Conservation (phyloP, 2,888 invertebrate species). For the Parascotia fuliginaria region DNA sequence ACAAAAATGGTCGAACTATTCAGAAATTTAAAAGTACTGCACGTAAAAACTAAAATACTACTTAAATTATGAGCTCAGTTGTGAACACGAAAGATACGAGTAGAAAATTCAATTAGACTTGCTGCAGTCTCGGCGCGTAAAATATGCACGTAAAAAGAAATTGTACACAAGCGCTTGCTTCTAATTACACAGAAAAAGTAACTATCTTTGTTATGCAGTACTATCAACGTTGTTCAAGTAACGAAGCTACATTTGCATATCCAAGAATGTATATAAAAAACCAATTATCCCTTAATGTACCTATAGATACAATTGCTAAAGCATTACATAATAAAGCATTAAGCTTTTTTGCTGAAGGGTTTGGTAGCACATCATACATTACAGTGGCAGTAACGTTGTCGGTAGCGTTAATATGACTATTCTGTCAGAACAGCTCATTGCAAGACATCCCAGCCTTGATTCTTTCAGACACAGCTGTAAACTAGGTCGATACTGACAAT, state of each 20-base stretch:
- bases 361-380: no score
- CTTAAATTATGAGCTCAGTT: neutral
- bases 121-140: neutral
- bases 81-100: neutral
- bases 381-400: no score
- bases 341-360: no score
- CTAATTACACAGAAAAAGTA: constrained; percentile 5
- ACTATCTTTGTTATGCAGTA: neutral
- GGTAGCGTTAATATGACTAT: no score
- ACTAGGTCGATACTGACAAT: no score
- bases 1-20: no score
- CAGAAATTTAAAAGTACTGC: no score
- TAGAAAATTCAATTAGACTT: neutral
- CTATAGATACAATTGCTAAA: constrained; percentile 20
- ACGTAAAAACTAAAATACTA: no score
- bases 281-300: constrained; percentile 2
- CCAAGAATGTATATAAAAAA: constrained; percentile 20
- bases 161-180: neutral
- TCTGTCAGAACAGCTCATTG: no score
- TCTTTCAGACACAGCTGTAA: no score
- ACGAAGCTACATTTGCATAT: constrained; percentile 8
- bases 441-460: no score
- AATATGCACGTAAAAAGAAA: constrained; percentile 1
- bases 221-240: neutral
- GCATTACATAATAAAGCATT: constrained; percentile 31